Base-by-base conservation (phyloP, 2,888 invertebrate genomes). In the Malacosoma neustria region DNA sequence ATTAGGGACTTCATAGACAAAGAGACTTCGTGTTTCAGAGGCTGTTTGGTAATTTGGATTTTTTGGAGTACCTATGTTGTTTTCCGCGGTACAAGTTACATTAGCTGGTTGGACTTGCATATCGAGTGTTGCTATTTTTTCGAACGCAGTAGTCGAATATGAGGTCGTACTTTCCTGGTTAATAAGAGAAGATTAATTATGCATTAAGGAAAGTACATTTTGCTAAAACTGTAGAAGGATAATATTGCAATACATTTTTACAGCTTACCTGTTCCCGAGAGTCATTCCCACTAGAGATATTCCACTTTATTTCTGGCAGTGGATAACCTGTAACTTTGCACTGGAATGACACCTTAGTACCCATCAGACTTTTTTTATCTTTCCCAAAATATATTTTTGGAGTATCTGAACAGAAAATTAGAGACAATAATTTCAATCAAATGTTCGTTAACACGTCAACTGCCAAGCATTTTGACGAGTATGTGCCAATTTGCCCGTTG, bases 301-400 rank as follows among this genome's bases (percentile, higher is more conserved):
- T 41, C 82, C 81, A 82, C 2, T 37, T 42, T 6, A 84, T 51
- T 1, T 34, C 32, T 1, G 81, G 80, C 35, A 66, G 39, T 1
- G 76, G 74, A 45, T 66, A 77, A 3, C 75, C 82, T 12, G 45
- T 54, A 7, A 61, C 76, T n/a, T 54, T 48, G 43, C 82, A 82
- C 22, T 39, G 36, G 9, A 82, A 44, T 11, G 52, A 58, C 5
- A 49, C 54, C 11, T 1, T 37, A 32, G 49, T 53, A 29, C 60
- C 56, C 13, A 51, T 37, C 37, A 61, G 36, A 37, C 51, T 64
- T 38, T 48, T 64, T 45, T 51, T 67, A 1, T 30, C 30, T 2
- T 43, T 45, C 13, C 55, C 56, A 43, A 76, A 70, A 7, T 48
- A 36, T n/a, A 77, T 44, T 1, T 22, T 37, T n/a, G 80, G 77